Conservation (phyloP, 2,113 vertebrate genomes). For the Corydoras maculifer region DNA sequence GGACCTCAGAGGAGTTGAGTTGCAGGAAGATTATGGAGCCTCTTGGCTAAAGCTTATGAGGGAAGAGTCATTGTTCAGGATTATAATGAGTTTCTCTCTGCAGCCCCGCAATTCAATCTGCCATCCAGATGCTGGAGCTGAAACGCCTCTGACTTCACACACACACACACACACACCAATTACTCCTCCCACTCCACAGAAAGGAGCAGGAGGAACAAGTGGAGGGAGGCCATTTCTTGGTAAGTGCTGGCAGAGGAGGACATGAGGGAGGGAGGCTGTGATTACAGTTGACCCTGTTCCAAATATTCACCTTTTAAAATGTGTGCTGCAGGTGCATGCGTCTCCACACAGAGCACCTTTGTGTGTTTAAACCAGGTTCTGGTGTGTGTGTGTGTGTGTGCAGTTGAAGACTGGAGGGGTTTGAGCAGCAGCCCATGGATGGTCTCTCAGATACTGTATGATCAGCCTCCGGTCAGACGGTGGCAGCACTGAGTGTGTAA, state of each 20-base stretch:
- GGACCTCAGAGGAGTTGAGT: neutral
- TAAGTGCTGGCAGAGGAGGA: constrained; percentile 32
- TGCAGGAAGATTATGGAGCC: neutral
- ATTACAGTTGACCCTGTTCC: constrained; percentile 39
- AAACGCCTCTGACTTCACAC: constrained; percentile 41
- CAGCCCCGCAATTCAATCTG: constrained; percentile 58
- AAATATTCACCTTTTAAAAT: constrained; percentile 36
- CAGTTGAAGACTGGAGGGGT: no score
- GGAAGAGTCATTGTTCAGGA: constrained; percentile 56
- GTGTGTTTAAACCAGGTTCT: no score
- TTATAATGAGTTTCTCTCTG: constrained; percentile 64
- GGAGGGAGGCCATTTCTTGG: constrained; percentile 48
- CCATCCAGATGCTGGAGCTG: constrained; percentile 58
- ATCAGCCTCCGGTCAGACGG: no score
- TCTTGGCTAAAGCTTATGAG: constrained; percentile 28
- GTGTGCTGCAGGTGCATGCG: neutral
- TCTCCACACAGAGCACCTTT: no score
- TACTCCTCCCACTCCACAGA: constrained; percentile 51
- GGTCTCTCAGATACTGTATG: no score
- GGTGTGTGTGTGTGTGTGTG: no score
- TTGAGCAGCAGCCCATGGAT: no score
- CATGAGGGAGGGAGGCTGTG: constrained; percentile 3
- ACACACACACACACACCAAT: constrained; percentile 33
- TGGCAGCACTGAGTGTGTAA: no score
- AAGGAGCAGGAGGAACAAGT: constrained; percentile 47